Evolutionary conservation across 2,888 invertebrate genomes (phyloP).

Genomic region (Tubulanus polymorphus): DNA sequence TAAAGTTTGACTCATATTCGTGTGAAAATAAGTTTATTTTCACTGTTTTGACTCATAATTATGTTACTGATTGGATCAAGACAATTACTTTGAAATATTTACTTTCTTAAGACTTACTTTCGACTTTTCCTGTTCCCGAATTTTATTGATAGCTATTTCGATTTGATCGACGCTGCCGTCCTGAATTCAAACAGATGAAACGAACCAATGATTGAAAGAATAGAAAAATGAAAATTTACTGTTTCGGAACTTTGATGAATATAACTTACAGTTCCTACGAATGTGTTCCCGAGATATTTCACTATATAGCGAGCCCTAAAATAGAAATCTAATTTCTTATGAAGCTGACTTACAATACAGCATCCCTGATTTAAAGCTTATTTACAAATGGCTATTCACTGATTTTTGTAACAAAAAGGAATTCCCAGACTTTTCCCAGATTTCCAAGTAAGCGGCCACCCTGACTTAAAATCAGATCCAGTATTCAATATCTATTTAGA

Average conservation of each 20-base stretch:
- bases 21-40: too few relatives aligned
- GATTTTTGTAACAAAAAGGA: too few relatives aligned
- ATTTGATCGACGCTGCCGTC: not conserved
- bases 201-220: not conserved
- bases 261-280: conserved; percentile 32
- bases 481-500: not conserved
- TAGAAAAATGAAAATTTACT: not conserved
- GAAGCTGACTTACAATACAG: too few relatives aligned
- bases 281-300: conserved; percentile 30
- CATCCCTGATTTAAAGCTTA: too few relatives aligned
- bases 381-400: too few relatives aligned
- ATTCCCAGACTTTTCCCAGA: too few relatives aligned
- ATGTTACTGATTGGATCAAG: too few relatives aligned
- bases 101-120: not conserved
- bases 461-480: too few relatives aligned
- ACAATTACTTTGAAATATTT: too few relatives aligned
- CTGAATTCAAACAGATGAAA: not conserved
- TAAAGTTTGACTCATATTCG: too few relatives aligned
- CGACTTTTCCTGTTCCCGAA: not conserved
- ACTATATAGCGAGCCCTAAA: conserved; percentile 37
- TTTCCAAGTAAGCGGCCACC: too few relatives aligned
- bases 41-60: too few relatives aligned
- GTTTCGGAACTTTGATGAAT: not conserved
- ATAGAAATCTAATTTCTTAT: conserved; percentile 5
- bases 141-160: not conserved